Evolutionary conservation across 2,888 invertebrate genomes (phyloP).

Genomic region (Sycophila texana): DNA sequence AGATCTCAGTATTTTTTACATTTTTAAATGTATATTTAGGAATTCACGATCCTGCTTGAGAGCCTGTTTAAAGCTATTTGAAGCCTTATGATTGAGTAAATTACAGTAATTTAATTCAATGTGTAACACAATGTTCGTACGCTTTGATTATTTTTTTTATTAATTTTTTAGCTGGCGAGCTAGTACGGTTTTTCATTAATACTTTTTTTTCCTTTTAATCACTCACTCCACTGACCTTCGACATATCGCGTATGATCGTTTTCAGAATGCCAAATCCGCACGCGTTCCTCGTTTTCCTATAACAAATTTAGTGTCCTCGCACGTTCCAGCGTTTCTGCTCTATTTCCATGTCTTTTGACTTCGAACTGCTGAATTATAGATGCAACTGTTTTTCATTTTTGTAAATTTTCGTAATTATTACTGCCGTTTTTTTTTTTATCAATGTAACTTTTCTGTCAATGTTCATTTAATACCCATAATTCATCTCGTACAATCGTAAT

Average conservation of each 20-base stretch:
- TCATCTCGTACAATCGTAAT: constrained; percentile 43
- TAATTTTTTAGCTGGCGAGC: constrained; percentile 45
- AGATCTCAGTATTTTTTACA: constrained; percentile 62
- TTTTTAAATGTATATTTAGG: constrained; percentile 61
- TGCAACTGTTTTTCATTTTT: constrained; percentile 40
- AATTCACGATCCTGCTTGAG: constrained; percentile 59
- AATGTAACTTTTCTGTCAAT: constrained; percentile 11
- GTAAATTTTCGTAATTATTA: neutral
- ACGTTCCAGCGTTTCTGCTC: constrained; percentile 34
- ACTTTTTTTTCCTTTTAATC: constrained; percentile 1
- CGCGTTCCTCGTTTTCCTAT: neutral
- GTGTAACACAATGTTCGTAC: constrained; percentile 58
- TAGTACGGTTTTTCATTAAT: constrained; percentile 50
- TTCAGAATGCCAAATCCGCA: constrained; percentile 9
- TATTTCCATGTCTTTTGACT: constrained; percentile 43
- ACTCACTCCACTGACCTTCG: constrained; percentile 15
- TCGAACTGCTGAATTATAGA: neutral
- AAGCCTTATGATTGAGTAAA: constrained; percentile 61
- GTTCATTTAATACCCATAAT: constrained; percentile 12
- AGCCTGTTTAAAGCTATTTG: constrained; percentile 59
- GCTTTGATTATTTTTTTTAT: constrained; percentile 56
- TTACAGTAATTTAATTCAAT: constrained; percentile 61
- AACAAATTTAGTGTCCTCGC: neutral
- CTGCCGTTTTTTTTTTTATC: neutral
- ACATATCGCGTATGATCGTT: neutral